Evolutionary conservation across 2,888 invertebrate species (phyloP), one percentile per base, ranked within the genome.

Genomic region (Eilema griseolum): DNA sequence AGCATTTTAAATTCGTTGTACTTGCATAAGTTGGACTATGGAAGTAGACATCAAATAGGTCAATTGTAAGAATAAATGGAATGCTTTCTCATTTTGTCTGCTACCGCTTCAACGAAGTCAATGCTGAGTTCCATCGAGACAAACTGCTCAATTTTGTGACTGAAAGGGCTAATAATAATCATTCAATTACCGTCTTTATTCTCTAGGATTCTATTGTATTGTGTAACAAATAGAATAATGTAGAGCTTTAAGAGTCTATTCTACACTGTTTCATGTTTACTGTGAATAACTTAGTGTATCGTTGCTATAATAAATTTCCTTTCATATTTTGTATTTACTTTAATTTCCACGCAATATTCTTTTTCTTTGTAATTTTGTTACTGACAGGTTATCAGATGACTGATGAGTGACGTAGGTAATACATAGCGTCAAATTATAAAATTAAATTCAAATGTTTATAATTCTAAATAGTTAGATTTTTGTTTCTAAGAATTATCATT

Each of bases 1-100:
- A 82, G 82, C 74, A 83, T 85, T 84, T 82, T 84, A 80, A 84
- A 87, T 86, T 83, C 81, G 84, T 80, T 81, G 76, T 78, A 84
- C 85, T 89, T 88, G 83, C 83, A 75, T 79, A 83, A 75, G 59
- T 60, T 41, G 69, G 62, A 57, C 64, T 52, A 75, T 72, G 73
- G 69, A 83, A 71, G 71, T 77, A 65, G 74, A 68, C 75, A 71
- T 77, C 70, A 61, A 72, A 73, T 37, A 26, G 64, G 66, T 76
- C 71, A 75, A 73, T 75, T 76, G 66, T 76, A 62, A 77, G 70
- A 75, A 74, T 76, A 77, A 73, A 74, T 76, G 76, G 63, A n/a
- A 76, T 76, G 77, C 84, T 81, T 83, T 83, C 79, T 80, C 82
- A 83, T 76, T n/a, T 79, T 75, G 62, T 71, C 69, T 71, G 65